Conservation (phyloP, 2,113 vertebrate species). For the Phalacrocorax aristotelis region DNA sequence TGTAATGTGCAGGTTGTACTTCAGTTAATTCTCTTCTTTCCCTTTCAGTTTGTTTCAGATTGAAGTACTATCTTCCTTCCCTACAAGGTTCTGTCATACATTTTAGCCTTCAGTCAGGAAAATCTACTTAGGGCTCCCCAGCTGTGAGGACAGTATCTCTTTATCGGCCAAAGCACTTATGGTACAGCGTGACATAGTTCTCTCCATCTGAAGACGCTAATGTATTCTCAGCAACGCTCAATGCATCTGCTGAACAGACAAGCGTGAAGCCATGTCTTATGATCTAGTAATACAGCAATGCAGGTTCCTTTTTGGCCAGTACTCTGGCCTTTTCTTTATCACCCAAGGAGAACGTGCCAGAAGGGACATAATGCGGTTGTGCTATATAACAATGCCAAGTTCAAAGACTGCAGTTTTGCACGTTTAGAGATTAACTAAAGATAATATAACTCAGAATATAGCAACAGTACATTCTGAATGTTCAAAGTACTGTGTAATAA, state of each 20-base stretch:
- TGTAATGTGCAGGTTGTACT: neutral
- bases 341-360: neutral
- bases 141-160: neutral
- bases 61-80: neutral
- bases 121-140: neutral
- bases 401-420: neutral
- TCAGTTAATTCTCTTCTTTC: constrained; percentile 4
- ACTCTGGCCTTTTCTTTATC: neutral
- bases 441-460: neutral
- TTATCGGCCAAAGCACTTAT: neutral
- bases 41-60: neutral
- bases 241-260: neutral
- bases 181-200: neutral
- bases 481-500: neutral
- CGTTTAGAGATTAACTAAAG: neutral
- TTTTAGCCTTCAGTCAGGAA: neutral
- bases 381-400: neutral
- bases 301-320: neutral
- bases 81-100: neutral
- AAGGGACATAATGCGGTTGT: neutral
- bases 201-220: neutral
- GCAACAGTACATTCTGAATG: neutral
- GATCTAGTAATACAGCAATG: neutral
- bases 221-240: neutral
- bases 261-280: neutral